Percentiles rank a stretch among this genome's conserved stretches.
Evolutionary conservation across 2,888 invertebrate species (phyloP).

Genomic region (Amblyteles armatorius): DNA sequence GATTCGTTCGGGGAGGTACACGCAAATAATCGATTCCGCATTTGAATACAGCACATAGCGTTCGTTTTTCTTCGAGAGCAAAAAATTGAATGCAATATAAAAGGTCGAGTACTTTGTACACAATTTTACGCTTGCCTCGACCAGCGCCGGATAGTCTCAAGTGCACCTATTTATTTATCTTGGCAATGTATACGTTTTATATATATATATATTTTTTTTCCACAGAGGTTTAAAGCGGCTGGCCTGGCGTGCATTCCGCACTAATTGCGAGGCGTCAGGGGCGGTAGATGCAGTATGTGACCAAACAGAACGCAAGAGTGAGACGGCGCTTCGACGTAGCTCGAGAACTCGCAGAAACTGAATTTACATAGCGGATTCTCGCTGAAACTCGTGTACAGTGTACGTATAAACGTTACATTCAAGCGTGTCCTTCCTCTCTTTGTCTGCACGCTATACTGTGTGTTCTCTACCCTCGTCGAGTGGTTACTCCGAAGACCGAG

Average conservation of each 20-base stretch:
- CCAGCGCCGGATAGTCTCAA: constrained; percentile 7
- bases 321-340: constrained; percentile 21
- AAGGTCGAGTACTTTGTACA: constrained; percentile 47
- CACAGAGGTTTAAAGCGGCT: constrained; percentile 43
- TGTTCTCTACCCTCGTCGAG: background rate
- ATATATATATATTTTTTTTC: constrained; percentile 41
- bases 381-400: constrained; percentile 4
- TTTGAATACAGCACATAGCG: background rate
- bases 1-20: background rate
- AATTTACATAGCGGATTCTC: constrained; percentile 69
- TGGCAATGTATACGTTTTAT: constrained; percentile 26
- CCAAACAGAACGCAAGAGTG: constrained; percentile 4
- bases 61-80: background rate
- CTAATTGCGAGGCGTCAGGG: constrained; percentile 76
- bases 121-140: constrained; percentile 51
- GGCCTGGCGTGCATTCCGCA: constrained; percentile 72
- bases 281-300: constrained; percentile 33
- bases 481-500: background rate
- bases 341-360: constrained; percentile 62
- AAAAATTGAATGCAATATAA: background rate
- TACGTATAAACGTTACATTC: constrained; percentile 22
- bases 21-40: constrained; percentile 27
- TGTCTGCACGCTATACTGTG: background rate
- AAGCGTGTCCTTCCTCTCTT: background rate
- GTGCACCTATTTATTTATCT: constrained; percentile 61